Base-by-base conservation (phyloP, 2,888 invertebrate species). In the Bursaphelenchus okinawaensis region DNA sequence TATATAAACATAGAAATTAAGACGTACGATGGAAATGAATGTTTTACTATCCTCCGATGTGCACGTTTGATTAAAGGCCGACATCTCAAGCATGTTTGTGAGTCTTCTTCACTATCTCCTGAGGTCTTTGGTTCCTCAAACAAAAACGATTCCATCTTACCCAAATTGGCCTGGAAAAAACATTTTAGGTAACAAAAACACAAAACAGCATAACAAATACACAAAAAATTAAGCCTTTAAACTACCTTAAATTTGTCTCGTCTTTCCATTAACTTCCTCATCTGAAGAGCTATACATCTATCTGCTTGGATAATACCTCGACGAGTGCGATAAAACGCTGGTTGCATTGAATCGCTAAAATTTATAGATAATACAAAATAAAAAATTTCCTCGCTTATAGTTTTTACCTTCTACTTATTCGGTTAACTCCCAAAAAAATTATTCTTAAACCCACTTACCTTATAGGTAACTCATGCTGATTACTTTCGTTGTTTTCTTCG, bases 51-150 rank as follows among this genome's bases (percentile, higher is more conserved):
- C 20, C 22, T 31, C 16, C 60, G 16, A 19, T 59, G 29, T 2
- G 52, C 50, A 9, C 20, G 12, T 59, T 59, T 27, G 60, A 59
- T 29, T 8, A 59, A 24, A n/a, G 60, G 60, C n/a, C 60, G 40
- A 29, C 60, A 59, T 2, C 60, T 31, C 9, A 27, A 20, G 52
- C 60, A 59, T 12, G 60, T 23, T 9, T 20, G 22, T 3, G 51
- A 54, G 19, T 54, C 27, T 54, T 54, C 16, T 54, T 54, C 54
- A n/a, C 3, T n/a, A 54, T 54, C 7, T n/a, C 54, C 27, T 23
- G 24, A 16, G 12, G 29, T 16, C 4, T 31, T 20, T 1, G 60
- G 60, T 20, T 55, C 16, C 52, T 59, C 51, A 27, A 40, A 50
- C 40, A 19, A 31, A 27, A 59, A 59, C 12, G 40, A 6, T 16